Conservation (phyloP, 1,140 invertebrate genomes). For the Pseudomyrmex gracilis region DNA sequence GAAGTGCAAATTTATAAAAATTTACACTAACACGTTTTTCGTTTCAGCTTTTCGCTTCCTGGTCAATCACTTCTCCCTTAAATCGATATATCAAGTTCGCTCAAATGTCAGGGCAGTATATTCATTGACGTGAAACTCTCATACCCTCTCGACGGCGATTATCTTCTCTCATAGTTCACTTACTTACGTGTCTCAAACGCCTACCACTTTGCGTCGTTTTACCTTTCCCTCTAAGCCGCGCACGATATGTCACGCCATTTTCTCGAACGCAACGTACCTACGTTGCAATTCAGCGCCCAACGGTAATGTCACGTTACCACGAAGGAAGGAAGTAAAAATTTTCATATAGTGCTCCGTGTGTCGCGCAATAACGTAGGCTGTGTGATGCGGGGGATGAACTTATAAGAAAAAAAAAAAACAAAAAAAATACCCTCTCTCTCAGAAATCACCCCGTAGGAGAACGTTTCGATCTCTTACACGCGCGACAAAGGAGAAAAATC, state of each 20-base stretch:
- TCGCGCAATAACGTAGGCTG: conserved; percentile 8
- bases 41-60: background rate
- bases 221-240: conserved; percentile 55
- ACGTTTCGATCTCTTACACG: conserved; percentile 16
- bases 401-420: conserved; percentile 29
- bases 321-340: conserved; percentile 47
- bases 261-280: conserved; percentile 42
- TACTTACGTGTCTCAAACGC: conserved; percentile 58
- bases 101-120: conserved; percentile 64
- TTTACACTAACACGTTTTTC: too few species aligned
- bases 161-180: conserved; percentile 59
- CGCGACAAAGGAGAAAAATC: conserved; percentile 49
- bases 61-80: background rate
- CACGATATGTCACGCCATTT: conserved; percentile 69
- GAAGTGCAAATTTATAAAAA: background rate
- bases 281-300: conserved; percentile 60
- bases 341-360: conserved; percentile 22
- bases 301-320: conserved; percentile 49
- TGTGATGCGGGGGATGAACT: conserved; percentile 48
- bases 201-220: conserved; percentile 63
- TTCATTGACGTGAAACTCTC: conserved; percentile 60
- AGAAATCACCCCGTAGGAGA: conserved; percentile 16
- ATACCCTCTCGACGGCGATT: conserved; percentile 59
- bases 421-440: too few species aligned
- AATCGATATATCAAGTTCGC: conserved; percentile 53